Evolutionary conservation across 1,140 invertebrate genomes (phyloP), one percentile per base, ranked within the genome.

Genomic region (Cataglyphis hispanica): DNA sequence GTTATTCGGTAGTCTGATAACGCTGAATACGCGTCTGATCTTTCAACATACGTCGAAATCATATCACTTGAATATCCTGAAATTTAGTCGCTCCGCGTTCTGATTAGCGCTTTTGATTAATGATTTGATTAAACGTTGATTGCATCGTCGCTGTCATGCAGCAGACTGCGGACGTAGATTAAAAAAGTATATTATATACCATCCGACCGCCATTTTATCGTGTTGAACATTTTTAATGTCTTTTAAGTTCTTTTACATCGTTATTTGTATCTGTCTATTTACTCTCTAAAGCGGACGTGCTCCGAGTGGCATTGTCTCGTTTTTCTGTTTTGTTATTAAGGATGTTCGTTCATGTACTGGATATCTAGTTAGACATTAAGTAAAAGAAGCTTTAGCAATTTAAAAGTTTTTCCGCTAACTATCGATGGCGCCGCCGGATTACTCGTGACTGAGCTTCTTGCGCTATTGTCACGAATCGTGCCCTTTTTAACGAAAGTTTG

Each of bases 41-140:
- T 53, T 13, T 60, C 78, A 83, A 72, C 40, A 53, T 83, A 53
- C 10, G 53, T 19, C 22, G 31, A 85, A 75, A 63, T 89, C 83
- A 50, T 58, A 70, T 76, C 43, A 40, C 1, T 27, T 66, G 83
- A 69, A 58, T 69, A 61, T 88, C 80, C 74, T 85, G 76, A 86
- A 86, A 89, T 86, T 85, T 72, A 37, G 13, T 13, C 43, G 37
- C 27, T 67, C 34, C 13, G 16, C 16, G 53, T 89, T 53, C 74
- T 89, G 86, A 90, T 90, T 90, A 87, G 13, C 8, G 69, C 84
- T 63, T 50, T 76, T 87, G 89, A 90, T 90, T 90, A 87, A 63
- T 85, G 63, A 89, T 87, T 81, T 37, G 88, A 89, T 90, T 86
- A 85, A 64, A 16, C 58, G 84, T 84, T 89, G 84, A 86, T 89